These are phyloP conservation scores for Drosophila pseudoobscura DNA, from an alignment of 1,140 invertebrate genomes.

Conservation along the genomic window DNA sequence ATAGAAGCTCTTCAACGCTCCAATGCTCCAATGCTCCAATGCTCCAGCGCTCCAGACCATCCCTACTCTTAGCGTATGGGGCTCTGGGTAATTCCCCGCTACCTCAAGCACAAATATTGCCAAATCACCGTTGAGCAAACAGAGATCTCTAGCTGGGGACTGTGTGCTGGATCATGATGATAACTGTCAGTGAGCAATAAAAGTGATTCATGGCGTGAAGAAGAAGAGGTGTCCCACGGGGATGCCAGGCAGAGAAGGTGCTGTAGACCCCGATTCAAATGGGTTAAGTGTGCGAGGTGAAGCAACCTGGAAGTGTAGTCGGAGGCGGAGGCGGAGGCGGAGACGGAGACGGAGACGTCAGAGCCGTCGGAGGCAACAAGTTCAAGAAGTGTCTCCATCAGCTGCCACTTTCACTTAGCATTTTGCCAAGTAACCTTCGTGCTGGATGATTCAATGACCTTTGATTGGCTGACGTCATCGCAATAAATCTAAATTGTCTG, in stretches of 20 bases:
- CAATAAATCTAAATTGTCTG: too few relatives aligned
- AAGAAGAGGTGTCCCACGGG: conserved; percentile 6
- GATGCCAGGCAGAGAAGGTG: not conserved
- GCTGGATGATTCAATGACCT: conserved; percentile 4
- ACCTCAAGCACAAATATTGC: conserved; percentile 23
- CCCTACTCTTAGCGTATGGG: conserved; percentile 2
- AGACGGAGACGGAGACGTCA: too few relatives aligned
- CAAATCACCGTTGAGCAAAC: conserved; percentile 37
- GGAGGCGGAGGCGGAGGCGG: too few relatives aligned
- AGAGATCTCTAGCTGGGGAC: conserved; percentile 22
- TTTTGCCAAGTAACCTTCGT: not conserved
- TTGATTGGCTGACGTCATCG: not conserved
- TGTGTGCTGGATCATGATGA: conserved; percentile 18
- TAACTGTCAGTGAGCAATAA: conserved; percentile 7
- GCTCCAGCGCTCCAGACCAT: not conserved
- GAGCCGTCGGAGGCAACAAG: too few relatives aligned
- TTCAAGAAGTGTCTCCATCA: too few relatives aligned
- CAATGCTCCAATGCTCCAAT: not conserved
- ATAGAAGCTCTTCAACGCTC: conserved; percentile 11
- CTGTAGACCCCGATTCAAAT: too few relatives aligned
- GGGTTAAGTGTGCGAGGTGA: too few relatives aligned
- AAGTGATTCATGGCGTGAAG: conserved; percentile 44
- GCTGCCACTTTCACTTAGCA: too few relatives aligned
- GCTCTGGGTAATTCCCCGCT: conserved; percentile 34
- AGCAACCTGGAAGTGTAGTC: too few relatives aligned